Conservation (phyloP, 92 coral and sea anemone genomes). For the Palythoa heliodiscus region DNA sequence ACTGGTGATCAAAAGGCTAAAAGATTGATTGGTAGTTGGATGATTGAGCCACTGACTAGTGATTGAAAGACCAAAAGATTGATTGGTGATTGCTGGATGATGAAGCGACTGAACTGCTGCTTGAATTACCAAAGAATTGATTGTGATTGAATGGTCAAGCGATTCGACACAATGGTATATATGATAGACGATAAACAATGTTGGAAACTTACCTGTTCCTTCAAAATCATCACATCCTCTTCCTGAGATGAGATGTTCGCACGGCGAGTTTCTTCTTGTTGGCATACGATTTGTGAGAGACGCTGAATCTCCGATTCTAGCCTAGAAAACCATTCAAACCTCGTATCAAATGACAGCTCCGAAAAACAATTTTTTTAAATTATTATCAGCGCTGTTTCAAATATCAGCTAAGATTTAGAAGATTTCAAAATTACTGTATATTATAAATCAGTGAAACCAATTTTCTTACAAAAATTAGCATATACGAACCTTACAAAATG, state of each 20-base stretch:
- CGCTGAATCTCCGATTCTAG: constrained; percentile 73
- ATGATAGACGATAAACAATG: background rate
- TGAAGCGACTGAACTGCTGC: background rate
- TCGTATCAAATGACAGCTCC: no score
- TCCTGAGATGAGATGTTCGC: constrained; percentile 5
- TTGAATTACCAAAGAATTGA: background rate
- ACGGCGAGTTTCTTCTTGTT: constrained; percentile 22
- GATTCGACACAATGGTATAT: background rate
- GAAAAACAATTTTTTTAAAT: no score
- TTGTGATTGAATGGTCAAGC: background rate
- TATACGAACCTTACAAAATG: no score
- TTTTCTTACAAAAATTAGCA: no score
- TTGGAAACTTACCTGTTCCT: constrained; percentile 23
- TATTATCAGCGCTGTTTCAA: no score
- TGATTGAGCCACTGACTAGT: background rate
- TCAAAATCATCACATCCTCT: background rate
- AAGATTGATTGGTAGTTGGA: background rate
- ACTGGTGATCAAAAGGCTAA: background rate
- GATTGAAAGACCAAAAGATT: background rate
- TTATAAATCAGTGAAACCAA: no score
- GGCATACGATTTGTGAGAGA: constrained; percentile 48
- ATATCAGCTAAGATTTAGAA: no score
- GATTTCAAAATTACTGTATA: no score
- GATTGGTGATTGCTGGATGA: background rate
- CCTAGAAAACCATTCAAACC: constrained; percentile 18